Base-by-base conservation (phyloP, 92 coral and sea anemone genomes). In the Porites divaricata region DNA sequence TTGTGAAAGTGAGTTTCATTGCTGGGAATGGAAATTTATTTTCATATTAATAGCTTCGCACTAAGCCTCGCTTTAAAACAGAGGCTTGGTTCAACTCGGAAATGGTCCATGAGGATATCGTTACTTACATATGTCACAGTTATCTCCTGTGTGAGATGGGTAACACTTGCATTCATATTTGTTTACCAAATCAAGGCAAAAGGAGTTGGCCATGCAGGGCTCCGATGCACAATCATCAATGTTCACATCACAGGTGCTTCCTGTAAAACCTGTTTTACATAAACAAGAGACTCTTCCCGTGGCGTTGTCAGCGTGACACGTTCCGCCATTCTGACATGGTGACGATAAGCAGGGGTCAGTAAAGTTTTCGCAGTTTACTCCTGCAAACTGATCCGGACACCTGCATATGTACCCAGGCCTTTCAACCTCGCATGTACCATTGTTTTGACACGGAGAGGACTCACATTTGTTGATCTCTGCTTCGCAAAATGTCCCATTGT, bases 141-240 rank as follows among this genome's bases (percentile, higher is more conserved):
- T 26, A n/a, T 74, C 80, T 41, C 95, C 95, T 8, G 91, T 89
- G 81, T 86, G 73, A 12, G 95, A 83, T 13, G 84, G 87, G 9
- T 65, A 57, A 56, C 95, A 92, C 48, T 73, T 65, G 81, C 95
- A 92, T 2, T 56, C 48, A 68, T 89, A 87, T 3, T 86, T 89
- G 66, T 92, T 87, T 1, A 83, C 78, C 63, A 65, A 65, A 76
- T 92, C 95, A 20, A 78, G 61, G 70, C 95, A 92, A 72, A 75
- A 51, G 0, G 93, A 75, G 24, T 92, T 88, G 17, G 75, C 57
- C 41, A 86, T 83, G 67, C 95, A 92, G 4, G 95, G 91, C 1
- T 50, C 72, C 19, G 95, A 92, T 0, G 76, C 89, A 73, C 95
- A 92, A 14, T 92, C 95, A n/a, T 92, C 75, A 23, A 92, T 89